Evolutionary conservation across 2,797 vertebrate species (phyloP).

Genomic region (Cyprinodon diabolis): DNA sequence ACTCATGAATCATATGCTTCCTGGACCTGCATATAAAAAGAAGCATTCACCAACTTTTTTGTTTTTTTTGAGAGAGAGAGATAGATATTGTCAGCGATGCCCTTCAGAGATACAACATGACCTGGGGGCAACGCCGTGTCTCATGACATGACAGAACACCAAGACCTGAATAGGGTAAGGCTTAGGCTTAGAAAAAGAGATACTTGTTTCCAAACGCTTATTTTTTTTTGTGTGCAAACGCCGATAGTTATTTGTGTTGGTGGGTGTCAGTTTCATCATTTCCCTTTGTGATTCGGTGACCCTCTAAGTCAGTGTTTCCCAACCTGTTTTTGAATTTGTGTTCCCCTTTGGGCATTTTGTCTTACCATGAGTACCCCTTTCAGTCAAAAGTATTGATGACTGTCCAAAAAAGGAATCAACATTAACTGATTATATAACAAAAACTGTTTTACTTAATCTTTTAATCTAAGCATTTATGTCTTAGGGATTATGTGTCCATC

Average conservation of each 20-base stretch:
- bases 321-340: conserved; percentile 47
- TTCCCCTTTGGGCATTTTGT: background rate
- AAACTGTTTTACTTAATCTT: no score
- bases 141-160: conserved; percentile 68
- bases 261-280: conserved; percentile 46
- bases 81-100: conserved; percentile 68
- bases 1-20: conserved; percentile 29
- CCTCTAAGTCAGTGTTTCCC: conserved; percentile 23
- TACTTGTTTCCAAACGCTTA: conserved; percentile 60
- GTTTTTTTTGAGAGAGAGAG: conserved; percentile 5
- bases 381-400: no score
- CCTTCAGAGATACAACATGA: conserved; percentile 67
- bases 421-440: no score
- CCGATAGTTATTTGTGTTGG: conserved; percentile 37
- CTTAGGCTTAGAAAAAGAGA: conserved; percentile 65
- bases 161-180: conserved; percentile 64
- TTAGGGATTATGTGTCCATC: no score
- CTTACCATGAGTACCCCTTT: background rate
- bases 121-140: conserved; percentile 57
- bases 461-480: no score
- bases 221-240: conserved; percentile 49
- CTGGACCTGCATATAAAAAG: conserved; percentile 40
- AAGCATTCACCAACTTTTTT: conserved; percentile 51
- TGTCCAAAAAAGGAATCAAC: no score
- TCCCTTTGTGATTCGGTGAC: conserved; percentile 59